These are phyloP conservation scores for Spilarctia lutea DNA, from an alignment of 2,888 invertebrate species.

Conservation along the genomic window DNA sequence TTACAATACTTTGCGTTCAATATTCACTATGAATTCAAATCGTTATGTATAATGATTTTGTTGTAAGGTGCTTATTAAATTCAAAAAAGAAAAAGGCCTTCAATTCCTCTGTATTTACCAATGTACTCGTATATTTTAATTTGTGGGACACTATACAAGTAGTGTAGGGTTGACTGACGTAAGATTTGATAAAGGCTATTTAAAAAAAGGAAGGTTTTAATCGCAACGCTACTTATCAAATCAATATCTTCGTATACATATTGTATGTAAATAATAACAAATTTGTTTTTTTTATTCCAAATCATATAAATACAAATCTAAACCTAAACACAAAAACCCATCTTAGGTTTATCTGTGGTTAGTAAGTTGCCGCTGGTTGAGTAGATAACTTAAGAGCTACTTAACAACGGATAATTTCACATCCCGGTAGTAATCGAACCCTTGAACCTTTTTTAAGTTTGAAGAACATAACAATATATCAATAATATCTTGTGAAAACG, in stretches of 20 bases:
- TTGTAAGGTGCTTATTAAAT: neutral
- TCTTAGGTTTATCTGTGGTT: too few species aligned
- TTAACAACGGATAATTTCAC: too few species aligned
- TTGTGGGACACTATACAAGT: neutral
- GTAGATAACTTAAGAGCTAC: too few species aligned
- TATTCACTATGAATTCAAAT: neutral
- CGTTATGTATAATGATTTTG: neutral
- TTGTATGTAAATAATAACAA: too few species aligned
- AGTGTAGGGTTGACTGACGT: neutral
- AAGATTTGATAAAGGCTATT: neutral
- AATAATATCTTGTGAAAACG: too few species aligned
- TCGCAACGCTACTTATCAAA: neutral
- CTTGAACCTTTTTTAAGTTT: too few species aligned
- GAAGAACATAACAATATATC: too few species aligned
- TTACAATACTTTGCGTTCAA: slow-evolving; percentile 51
- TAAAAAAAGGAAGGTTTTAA: neutral
- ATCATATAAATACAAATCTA: too few species aligned
- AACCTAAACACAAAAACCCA: too few species aligned
- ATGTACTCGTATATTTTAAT: neutral
- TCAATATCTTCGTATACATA: neutral
- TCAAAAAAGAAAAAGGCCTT: neutral
- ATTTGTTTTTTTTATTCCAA: too few species aligned
- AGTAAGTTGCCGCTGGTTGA: too few species aligned
- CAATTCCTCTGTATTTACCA: neutral
- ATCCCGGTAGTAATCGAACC: too few species aligned